Evolutionary conservation across 2,797 vertebrate species (phyloP).

Genomic region (Scolopax bukidnonensis): DNA sequence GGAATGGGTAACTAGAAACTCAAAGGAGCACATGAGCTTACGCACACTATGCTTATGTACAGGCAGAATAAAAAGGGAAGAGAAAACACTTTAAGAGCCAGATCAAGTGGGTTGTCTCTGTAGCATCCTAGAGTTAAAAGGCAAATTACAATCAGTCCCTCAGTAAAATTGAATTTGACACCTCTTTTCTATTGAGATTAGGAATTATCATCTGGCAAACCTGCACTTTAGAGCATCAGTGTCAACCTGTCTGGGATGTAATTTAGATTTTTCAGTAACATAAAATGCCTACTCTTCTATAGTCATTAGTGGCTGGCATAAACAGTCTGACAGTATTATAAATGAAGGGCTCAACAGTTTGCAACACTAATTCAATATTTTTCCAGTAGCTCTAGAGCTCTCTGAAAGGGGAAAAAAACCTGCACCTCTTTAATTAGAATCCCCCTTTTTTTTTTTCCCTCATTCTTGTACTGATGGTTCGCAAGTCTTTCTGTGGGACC

Average conservation of each 20-base stretch:
- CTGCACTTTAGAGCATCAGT: conserved; percentile 36
- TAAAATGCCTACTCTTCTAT: conserved; percentile 36
- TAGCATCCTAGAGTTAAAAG: conserved; percentile 38
- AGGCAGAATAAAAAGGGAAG: neutral
- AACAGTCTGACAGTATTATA: conserved; percentile 50
- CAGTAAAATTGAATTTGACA: conserved; percentile 70
- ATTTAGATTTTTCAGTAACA: conserved; percentile 60
- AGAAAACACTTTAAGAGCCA: neutral
- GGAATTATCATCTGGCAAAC: conserved; percentile 67
- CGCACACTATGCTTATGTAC: neutral
- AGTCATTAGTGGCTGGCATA: conserved; percentile 64
- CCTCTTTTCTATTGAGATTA: conserved; percentile 67
- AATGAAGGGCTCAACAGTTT: conserved; percentile 28
- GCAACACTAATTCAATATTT: conserved; percentile 27
- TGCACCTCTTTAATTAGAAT: neutral
- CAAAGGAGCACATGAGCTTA: neutral
- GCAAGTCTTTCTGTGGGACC: neutral
- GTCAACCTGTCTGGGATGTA: conserved; percentile 65
- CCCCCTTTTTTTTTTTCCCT: neutral
- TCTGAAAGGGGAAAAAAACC: neutral
- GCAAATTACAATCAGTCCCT: conserved; percentile 54
- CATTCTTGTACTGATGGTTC: neutral
- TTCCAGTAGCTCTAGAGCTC: neutral
- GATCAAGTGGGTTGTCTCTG: conserved; percentile 20
- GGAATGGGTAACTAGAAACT: neutral